Evolutionary conservation across 2,797 vertebrate species (phyloP), one percentile per base, ranked within the genome.

Genomic region (Lycodopsis pacificus): DNA sequence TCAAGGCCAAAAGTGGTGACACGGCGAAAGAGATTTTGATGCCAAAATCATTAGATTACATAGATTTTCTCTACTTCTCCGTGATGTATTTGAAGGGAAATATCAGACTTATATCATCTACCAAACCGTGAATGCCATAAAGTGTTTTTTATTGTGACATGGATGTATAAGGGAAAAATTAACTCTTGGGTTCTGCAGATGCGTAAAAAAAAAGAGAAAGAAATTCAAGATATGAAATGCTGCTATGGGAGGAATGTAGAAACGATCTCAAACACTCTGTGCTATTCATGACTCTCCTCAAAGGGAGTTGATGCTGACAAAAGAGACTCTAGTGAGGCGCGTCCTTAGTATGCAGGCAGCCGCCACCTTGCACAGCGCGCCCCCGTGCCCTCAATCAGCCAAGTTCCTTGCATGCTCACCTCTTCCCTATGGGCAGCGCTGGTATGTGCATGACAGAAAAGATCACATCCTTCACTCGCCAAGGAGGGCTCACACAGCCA

Each of bases 321-420:
- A 92, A 87, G 81, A 72, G 71, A 82, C 83, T 79, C 80, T 86
- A 85, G 76, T 85, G 85, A 78, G 76, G 42, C 77, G 42, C 77
- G 57, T 82, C 76, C 54, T 91, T 80, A 83, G 82, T 75, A 87
- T 91, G 91, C 73, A 86, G 77, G 73, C 88, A 80, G 59, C 80
- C 25, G 14, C 44, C 20, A 76, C 73, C 20, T 7, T 71, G 81
- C 78, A 65, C 70, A 69, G 77, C 14, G 54, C 15, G 36, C 53
- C 76, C 80, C 67, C 80, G 62, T 86, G 86, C 77, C 91, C 91
- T 91, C 90, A 88, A 86, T 92, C 92, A 90, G 82, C 91, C 90
- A 72, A 90, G 89, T 81, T 83, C 83, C 76, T 85, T 56, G 87
- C 89, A 76, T 85, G 83, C 89, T 89, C 91, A 90, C 91, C 91